These are phyloP conservation scores for Myanophis thanlyinensis DNA, from an alignment of 2,113 vertebrate species.

Conservation along the genomic window DNA sequence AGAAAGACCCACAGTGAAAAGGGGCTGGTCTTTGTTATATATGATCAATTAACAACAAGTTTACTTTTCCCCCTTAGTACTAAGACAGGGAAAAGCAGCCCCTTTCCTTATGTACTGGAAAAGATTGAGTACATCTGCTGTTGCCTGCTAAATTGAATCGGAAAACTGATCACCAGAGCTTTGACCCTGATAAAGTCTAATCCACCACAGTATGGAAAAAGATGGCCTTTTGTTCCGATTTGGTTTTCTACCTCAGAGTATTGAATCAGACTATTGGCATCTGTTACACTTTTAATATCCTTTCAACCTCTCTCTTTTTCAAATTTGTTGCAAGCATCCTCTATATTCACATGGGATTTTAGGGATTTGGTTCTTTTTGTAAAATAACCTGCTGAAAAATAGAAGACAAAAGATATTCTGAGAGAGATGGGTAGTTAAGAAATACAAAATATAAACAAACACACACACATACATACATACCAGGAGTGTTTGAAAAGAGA, in stretches of 20 bases:
- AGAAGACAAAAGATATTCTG: conserved; percentile 16
- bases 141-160: neutral
- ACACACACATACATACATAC: neutral
- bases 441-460: neutral
- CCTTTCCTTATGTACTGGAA: neutral
- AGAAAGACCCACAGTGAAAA: neutral
- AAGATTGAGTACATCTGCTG: neutral
- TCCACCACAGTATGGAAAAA: neutral
- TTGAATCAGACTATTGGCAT: neutral
- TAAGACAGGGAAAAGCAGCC: neutral
- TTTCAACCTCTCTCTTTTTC: neutral
- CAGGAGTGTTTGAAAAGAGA: neutral
- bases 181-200: neutral
- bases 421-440: neutral
- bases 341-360: neutral
- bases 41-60: neutral
- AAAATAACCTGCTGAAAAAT: conserved; percentile 18
- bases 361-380: neutral
- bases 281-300: neutral
- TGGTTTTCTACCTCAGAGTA: neutral
- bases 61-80: neutral
- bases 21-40: neutral
- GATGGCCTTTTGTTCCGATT: neutral
- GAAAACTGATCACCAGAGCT: neutral
- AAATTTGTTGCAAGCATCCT: neutral